Conservation (phyloP, 2,888 invertebrate species). For the Lasioglossum calceatum region DNA sequence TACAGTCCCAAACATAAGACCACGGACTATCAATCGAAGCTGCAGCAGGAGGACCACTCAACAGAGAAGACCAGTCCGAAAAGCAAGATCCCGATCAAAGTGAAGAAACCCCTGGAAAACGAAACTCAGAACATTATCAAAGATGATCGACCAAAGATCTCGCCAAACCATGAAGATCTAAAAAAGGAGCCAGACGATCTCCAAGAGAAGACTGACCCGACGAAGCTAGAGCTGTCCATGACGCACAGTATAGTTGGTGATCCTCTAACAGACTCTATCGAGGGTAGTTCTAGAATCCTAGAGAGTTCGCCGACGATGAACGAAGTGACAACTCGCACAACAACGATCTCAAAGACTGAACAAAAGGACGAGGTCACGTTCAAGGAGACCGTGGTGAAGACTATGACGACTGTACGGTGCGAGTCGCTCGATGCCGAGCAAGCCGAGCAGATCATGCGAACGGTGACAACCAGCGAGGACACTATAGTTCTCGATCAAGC, state of each 20-base stretch:
- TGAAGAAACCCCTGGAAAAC: constrained; percentile 76
- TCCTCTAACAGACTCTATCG: constrained; percentile 42
- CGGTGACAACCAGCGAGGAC: constrained; percentile 40
- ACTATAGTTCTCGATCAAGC: constrained; percentile 29
- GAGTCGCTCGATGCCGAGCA: constrained; percentile 53
- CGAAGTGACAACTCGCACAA: not conserved
- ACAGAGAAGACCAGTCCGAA: constrained; percentile 72
- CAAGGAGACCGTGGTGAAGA: constrained; percentile 58
- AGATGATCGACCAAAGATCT: not conserved
- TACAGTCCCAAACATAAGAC: constrained; percentile 71
- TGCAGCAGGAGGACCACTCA: constrained; percentile 37
- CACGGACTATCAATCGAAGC: constrained; percentile 64
- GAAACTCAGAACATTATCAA: not conserved
- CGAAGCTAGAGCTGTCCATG: constrained; percentile 13
- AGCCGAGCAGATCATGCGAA: constrained; percentile 51
- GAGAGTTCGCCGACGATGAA: constrained; percentile 16
- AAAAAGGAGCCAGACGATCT: not conserved
- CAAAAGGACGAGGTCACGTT: constrained; percentile 20
- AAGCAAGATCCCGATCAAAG: constrained; percentile 85
- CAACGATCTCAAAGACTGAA: constrained; percentile 39
- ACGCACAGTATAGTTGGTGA: constrained; percentile 32
- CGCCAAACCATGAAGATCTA: not conserved
- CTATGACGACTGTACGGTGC: constrained; percentile 67
- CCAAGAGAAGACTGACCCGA: constrained; percentile 14
- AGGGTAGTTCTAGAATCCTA: constrained; percentile 9